Conservation (phyloP, 2,797 vertebrate genomes). For the Florisuga fusca region DNA sequence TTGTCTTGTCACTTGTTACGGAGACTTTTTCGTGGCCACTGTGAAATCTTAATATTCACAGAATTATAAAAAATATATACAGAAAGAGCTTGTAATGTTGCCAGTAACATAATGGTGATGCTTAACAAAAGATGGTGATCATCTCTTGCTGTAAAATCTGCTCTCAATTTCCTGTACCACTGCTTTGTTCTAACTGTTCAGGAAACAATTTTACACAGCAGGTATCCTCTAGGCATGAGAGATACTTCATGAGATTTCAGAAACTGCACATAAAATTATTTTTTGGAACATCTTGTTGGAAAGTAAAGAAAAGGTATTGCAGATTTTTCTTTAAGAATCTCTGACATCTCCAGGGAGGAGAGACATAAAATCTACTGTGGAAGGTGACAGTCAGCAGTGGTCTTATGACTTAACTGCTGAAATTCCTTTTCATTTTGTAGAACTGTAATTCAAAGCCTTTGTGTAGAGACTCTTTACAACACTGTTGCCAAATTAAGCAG, state of each 20-base stretch:
- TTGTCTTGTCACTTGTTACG: neutral
- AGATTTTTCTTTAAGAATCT: neutral
- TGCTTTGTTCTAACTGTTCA: neutral
- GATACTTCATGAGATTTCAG: neutral
- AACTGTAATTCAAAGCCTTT: neutral
- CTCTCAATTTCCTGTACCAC: neutral
- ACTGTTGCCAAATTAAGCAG: neutral
- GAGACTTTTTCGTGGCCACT: neutral
- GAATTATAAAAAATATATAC: neutral
- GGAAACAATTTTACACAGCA: neutral
- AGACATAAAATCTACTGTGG: neutral
- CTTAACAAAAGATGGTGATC: neutral
- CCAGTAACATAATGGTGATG: neutral
- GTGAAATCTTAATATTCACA: neutral
- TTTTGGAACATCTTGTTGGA: neutral
- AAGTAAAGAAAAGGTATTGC: neutral
- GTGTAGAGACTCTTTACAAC: neutral
- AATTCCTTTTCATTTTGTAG: neutral
- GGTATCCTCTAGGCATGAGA: neutral
- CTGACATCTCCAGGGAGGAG: neutral
- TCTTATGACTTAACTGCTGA: neutral
- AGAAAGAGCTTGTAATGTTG: neutral
- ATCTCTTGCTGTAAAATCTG: neutral
- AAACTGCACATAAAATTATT: neutral
- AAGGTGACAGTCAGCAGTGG: neutral